Evolutionary conservation across 2,797 vertebrate genomes (phyloP).

Genomic region (Cottoperca gobio): DNA sequence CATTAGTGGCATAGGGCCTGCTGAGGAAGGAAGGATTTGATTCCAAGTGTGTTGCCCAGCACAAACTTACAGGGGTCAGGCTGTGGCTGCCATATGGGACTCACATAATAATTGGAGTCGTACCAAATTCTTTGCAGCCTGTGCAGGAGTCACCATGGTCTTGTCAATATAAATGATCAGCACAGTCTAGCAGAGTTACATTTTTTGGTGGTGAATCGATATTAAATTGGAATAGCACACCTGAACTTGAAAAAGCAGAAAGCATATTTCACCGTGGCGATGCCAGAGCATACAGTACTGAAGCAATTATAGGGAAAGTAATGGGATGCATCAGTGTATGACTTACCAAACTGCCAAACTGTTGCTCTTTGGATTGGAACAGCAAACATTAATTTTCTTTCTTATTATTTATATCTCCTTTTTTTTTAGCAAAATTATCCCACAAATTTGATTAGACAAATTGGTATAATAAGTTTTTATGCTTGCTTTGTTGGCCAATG

Average conservation of each 20-base stretch:
- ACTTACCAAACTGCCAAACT: constrained; percentile 6
- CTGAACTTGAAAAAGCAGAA: constrained; percentile 37
- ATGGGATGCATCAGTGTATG: constrained; percentile 11
- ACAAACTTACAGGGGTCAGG: constrained; percentile 33
- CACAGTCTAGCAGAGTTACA: constrained; percentile 30
- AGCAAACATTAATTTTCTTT: background rate
- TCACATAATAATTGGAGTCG: constrained; percentile 56
- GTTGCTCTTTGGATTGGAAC: background rate
- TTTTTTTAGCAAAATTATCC: background rate
- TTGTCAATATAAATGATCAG: constrained; percentile 58
- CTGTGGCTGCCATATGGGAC: constrained; percentile 42
- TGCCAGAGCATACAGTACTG: constrained; percentile 24
- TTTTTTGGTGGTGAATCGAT: constrained; percentile 31
- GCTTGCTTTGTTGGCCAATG: background rate
- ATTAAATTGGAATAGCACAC: constrained; percentile 20
- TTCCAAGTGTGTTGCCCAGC: constrained; percentile 52
- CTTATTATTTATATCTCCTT: background rate
- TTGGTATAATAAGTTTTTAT: background rate
- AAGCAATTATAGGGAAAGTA: constrained; percentile 28
- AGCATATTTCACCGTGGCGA: constrained; percentile 13
- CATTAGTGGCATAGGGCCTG: constrained; percentile 54
- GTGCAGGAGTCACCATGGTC: constrained; percentile 40
- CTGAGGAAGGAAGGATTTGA: constrained; percentile 48
- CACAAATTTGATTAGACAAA: background rate
- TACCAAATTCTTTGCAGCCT: constrained; percentile 52